A percentile compares a stretch with the other conserved stretches of the same genome.
Conservation (phyloP, 2,113 vertebrate species). For the Chascanopsetta lugubris region DNA sequence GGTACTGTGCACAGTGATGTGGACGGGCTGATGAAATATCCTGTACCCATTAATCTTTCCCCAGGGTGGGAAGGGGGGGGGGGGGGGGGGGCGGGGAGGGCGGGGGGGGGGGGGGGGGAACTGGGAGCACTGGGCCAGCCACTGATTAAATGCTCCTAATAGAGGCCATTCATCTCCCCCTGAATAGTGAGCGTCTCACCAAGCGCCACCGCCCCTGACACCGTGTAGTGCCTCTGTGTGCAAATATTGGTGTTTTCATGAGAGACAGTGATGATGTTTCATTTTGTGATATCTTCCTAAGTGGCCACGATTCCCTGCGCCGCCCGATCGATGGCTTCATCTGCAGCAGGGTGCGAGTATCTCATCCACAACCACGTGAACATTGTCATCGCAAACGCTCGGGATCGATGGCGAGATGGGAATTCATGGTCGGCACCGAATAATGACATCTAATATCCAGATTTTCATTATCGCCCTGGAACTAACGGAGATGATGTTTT, state of each 20-base stretch:
- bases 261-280: slow-evolving; percentile 41
- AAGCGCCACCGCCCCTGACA: slow-evolving; percentile 49
- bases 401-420: slow-evolving; percentile 7
- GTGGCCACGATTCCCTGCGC: slow-evolving; percentile 9
- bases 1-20: slow-evolving; percentile 72
- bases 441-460: slow-evolving; percentile 50
- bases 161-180: slow-evolving; percentile 80
- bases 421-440: slow-evolving; percentile 39
- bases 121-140: slow-evolving; percentile 69
- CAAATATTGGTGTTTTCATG: slow-evolving; percentile 60
- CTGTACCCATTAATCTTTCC: slow-evolving; percentile 80
- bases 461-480: slow-evolving; percentile 38
- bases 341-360: slow-evolving; percentile 17
- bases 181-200: slow-evolving; percentile 73
- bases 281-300: slow-evolving; percentile 43
- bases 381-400: slow-evolving; percentile 33
- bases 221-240: slow-evolving; percentile 15
- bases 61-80: no score
- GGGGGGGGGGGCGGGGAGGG: slow-evolving; percentile 70
- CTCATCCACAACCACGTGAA: slow-evolving; percentile 28
- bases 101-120: slow-evolving; percentile 75
- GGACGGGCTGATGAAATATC: slow-evolving; percentile 76
- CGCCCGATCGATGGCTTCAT: slow-evolving; percentile 25
- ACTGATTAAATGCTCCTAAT: slow-evolving; percentile 87
- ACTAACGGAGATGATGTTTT: slow-evolving; percentile 25